Evolutionary conservation across 2,113 vertebrate species (phyloP).

Genomic region (Tachycineta bicolor): DNA sequence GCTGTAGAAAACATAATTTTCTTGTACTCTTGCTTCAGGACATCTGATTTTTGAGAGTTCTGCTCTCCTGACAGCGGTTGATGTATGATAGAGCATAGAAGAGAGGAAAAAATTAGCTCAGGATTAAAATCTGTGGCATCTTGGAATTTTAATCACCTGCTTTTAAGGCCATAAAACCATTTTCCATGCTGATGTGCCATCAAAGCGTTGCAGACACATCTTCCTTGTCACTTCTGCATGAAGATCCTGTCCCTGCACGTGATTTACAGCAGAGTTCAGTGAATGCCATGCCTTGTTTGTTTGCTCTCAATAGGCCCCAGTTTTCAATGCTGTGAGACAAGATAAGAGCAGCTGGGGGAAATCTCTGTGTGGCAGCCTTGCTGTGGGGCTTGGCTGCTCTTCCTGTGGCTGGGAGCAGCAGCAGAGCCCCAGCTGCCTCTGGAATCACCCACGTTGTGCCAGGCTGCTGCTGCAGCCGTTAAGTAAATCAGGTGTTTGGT

Average conservation of each 20-base stretch:
- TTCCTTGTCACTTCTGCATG: neutral
- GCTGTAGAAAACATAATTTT: neutral
- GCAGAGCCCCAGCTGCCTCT: neutral
- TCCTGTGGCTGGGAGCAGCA: neutral
- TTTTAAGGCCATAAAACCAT: neutral
- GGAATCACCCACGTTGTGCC: rapidly evolving
- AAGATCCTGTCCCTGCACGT: neutral
- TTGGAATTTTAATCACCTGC: neutral
- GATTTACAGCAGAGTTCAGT: neutral
- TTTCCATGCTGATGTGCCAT: neutral
- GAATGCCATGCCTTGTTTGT: neutral
- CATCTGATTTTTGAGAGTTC: neutral
- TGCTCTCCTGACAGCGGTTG: neutral
- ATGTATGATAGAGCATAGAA: neutral
- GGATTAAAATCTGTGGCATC: neutral
- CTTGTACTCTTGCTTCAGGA: neutral
- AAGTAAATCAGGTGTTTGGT: neutral
- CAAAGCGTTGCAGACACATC: neutral
- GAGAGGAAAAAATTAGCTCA: neutral
- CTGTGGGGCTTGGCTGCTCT: neutral
- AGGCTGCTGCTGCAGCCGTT: rapidly evolving
- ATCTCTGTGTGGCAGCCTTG: neutral
- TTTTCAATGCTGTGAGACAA: neutral
- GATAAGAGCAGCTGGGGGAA: neutral
- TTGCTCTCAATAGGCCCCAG: neutral